Evolutionary conservation across 2,888 invertebrate species (phyloP).

Genomic region (Prosapia bicincta): DNA sequence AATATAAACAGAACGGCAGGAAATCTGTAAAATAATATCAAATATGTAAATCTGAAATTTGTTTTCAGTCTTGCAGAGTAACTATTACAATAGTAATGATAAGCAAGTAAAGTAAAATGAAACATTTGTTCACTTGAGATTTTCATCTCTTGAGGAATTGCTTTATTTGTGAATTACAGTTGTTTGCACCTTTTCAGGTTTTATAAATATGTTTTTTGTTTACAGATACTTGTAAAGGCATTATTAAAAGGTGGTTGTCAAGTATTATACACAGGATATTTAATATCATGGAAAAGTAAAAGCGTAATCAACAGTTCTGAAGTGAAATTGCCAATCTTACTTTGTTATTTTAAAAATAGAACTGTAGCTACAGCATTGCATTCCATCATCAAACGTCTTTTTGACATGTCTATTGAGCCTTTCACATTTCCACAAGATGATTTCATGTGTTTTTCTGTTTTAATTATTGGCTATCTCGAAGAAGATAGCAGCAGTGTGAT

Average conservation of each 20-base stretch:
- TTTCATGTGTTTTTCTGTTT: not conserved
- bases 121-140: no score
- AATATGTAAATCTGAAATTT: no score
- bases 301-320: not conserved
- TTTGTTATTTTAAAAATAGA: not conserved
- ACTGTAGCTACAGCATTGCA: not conserved
- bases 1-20: no score
- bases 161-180: no score
- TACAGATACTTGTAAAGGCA: not conserved
- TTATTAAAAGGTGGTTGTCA: not conserved
- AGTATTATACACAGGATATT: constrained; percentile 1
- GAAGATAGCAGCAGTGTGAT: not conserved
- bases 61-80: no score
- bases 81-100: no score
- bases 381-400: not conserved
- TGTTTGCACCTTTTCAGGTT: no score
- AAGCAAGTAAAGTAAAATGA: no score
- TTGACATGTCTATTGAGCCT: not conserved
- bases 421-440: not conserved
- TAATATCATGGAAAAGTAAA: constrained; percentile 4
- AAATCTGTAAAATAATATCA: no score
- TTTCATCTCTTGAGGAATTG: no score
- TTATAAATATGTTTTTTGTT: no score
- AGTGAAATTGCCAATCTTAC: not conserved
- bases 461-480: not conserved